Base-by-base conservation (phyloP, 2,797 vertebrate genomes). In the Dromococcyx pavoninus region DNA sequence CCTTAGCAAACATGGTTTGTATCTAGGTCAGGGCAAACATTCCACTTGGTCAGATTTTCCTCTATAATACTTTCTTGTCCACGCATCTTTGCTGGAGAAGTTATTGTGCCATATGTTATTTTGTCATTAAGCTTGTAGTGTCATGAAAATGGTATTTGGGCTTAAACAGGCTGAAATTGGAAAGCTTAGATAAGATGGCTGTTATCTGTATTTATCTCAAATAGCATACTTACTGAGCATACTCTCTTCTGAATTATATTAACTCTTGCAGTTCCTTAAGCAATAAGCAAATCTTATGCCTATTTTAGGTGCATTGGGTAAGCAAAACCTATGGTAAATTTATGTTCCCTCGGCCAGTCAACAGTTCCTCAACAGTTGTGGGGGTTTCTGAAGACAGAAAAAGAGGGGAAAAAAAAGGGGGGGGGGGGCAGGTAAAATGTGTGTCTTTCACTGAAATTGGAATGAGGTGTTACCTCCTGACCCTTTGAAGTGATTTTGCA, bases 181-280 rank as follows among this genome's bases (percentile, higher is more conserved):
- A 61, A 62, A 91, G 76, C 94, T 80, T 80, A 91, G 86, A 12
- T 91, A 83, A 87, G 92, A 64, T 61, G 70, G 75, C 79, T 89
- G 65, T 82, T 56, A 18, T 2, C 85, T 70, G 37, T 91, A 62
- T 91, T 89, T 72, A 81, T 92, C 77, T 84, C 70, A 80, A 93
- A 74, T 75, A 87, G 74, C 73, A 32, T 75, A 71, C 27, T 86
- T 76, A 62, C 85, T 89, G 57, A 25, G 18, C 10, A 70, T 91
- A 74, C 56, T 95, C 81, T 82, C 72, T 91, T 95, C 91, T 91
- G 95, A 96, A 76, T 94, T 92, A 87, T 87, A 93, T 94, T 96
- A 96, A 83, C 66, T 83, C 43, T 69, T 94, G 60, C 89, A 95
- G 61, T 79, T 89, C 43, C 86, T 91, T 79, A 91, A 96, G 97